These are phyloP conservation scores for Oscheius onirici DNA, from an alignment of 2,888 invertebrate genomes.

Conservation along the genomic window DNA sequence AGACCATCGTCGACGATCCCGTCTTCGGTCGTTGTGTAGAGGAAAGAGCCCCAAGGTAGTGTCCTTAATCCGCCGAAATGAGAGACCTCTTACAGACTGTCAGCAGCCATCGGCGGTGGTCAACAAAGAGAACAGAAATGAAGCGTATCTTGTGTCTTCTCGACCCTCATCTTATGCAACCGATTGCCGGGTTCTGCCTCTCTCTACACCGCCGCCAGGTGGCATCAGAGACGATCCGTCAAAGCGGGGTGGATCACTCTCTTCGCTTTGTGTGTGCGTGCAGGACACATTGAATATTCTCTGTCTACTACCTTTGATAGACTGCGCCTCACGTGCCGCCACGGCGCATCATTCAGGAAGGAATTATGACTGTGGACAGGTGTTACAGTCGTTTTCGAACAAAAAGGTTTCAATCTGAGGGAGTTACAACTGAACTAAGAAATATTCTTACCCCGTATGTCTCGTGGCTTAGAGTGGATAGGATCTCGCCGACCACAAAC, in stretches of 20 bases:
- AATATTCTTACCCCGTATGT: neutral
- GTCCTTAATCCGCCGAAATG: constrained; percentile 19
- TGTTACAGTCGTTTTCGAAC: neutral
- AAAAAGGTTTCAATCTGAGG: neutral
- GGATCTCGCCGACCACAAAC: constrained; percentile 23
- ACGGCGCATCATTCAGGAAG: constrained; percentile 22
- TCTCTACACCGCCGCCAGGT: constrained; percentile 20
- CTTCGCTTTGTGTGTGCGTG: constrained; percentile 11
- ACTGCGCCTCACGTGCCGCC: constrained; percentile 12
- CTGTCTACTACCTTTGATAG: constrained; percentile 29
- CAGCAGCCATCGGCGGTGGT: constrained; percentile 2
- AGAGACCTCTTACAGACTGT: constrained; percentile 9
- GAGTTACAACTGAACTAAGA: too few species aligned
- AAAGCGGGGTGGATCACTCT: constrained; percentile 6
- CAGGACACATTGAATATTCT: constrained; percentile 28
- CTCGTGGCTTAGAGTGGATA: constrained; percentile 18
- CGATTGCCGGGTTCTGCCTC: constrained; percentile 16
- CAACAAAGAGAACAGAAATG: constrained; percentile 21
- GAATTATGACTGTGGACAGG: neutral
- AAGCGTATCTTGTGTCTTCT: constrained; percentile 29
- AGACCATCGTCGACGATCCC: constrained; percentile 13
- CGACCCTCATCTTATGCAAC: constrained; percentile 17
- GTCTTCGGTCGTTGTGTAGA: neutral
- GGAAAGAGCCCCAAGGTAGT: neutral
- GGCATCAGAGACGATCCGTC: constrained; percentile 28